Evolutionary conservation across 2,888 invertebrate species (phyloP), one percentile per base, ranked within the genome.

Genomic region (Dryocosmus kuriphilus): DNA sequence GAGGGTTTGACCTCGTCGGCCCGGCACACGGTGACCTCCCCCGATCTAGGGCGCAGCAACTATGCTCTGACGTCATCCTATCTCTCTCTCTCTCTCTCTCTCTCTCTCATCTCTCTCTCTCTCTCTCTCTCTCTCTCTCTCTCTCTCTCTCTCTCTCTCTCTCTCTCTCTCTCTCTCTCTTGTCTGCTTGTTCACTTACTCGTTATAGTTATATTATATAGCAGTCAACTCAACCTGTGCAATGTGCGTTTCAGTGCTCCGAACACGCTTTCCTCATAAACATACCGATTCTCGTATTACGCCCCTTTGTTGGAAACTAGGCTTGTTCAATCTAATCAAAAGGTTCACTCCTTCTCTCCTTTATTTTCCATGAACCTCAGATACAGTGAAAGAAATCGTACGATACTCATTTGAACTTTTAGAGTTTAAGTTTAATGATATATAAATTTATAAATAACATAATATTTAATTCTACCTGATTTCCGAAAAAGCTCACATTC

Each of bases 1-100:
- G 87, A 90, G 91, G 89, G 90, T 90, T 89, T 89, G 91, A 91
- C 91, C 91, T 91, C 91, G 89, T 91, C 91, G 91, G 91, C 91
- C 90, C 86, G 90, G 90, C 87, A 87, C 88, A 89, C 89, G 88
- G 89, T 91, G 91, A 91, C 91, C 91, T 91, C 91, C 90, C 90
- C 86, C 91, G 86, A 91, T 91, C 90, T 91, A 90, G 91, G 91
- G 90, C 91, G 89, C 90, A 90, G 90, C 90, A 90, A 90, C 90
- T 86, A 87, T 87, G 88, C 88, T 89, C 88, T 90, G 90, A 90
- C 90, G 90, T 90, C 90, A 90, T 90, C 81, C 85, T 82, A 85
- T 83, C 80, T 51, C 75, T 82, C 75, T 62, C 71, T 78, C 78
- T 76, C 76, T 46, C 85, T 83, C 80, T 51, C 75, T 82, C 75